Evolutionary conservation across 1,140 invertebrate species (phyloP).

Genomic region (Eurosta solidaginis): DNA sequence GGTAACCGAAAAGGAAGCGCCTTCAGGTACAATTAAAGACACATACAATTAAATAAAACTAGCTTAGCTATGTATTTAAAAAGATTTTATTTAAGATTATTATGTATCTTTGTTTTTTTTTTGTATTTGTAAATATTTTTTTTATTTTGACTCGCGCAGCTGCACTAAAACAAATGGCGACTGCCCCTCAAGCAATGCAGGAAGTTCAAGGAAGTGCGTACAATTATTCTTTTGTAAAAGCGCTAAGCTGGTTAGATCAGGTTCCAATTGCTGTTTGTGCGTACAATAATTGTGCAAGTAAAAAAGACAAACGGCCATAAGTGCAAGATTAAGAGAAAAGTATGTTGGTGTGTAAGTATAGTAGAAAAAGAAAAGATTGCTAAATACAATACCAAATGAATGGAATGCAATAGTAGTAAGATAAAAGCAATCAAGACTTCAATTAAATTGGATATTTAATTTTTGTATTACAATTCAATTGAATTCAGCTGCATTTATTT

Average conservation of each 20-base stretch:
- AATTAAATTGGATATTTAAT: background rate
- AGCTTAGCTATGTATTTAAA: background rate
- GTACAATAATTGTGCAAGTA: background rate
- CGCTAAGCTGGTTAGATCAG: slow-evolving; percentile 27
- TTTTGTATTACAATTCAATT: background rate
- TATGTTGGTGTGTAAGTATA: background rate
- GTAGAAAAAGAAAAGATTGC: too few species aligned
- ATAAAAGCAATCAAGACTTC: background rate
- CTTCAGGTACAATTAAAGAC: slow-evolving; percentile 29
- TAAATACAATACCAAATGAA: background rate
- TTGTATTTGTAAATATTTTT: background rate
- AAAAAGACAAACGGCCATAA: background rate
- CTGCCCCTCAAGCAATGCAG: background rate
- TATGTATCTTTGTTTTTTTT: background rate
- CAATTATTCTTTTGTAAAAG: background rate
- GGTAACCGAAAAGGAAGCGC: slow-evolving; percentile 33
- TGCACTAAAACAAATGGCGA: slow-evolving; percentile 10
- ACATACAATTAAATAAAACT: background rate
- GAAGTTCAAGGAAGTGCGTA: slow-evolving; percentile 11
- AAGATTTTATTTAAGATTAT: background rate
- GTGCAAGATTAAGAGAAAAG: background rate
- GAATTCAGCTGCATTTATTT: background rate
- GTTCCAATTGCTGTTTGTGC: slow-evolving; percentile 7
- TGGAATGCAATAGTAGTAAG: background rate
- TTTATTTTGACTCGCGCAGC: slow-evolving; percentile 13